phyloP scores from a whole-genome alignment of 2,888 invertebrate species.

The Agrochola lota region DNA sequence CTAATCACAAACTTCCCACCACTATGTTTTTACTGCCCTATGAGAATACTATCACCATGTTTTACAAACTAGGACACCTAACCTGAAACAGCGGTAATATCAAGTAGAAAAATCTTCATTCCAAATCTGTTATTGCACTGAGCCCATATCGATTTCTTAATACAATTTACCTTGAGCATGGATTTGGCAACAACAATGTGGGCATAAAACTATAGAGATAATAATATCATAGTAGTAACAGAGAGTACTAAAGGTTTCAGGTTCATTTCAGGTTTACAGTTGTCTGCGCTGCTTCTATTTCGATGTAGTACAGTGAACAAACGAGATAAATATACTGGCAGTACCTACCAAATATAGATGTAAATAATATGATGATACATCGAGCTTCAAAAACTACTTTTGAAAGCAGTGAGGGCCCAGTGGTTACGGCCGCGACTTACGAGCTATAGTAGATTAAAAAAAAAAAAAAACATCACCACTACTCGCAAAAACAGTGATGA shows the following conservation, averaged over 20 bases:
- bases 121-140: conserved; percentile 52
- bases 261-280: conserved; percentile 54
- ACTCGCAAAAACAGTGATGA: no score
- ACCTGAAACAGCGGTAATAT: conserved; percentile 14
- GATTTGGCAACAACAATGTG: conserved; percentile 59
- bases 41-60: conserved; percentile 8
- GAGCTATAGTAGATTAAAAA: no score
- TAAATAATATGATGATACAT: background rate
- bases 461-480: no score
- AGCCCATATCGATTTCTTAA: conserved; percentile 48
- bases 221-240: conserved; percentile 33
- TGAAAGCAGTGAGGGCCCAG: no score
- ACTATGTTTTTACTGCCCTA: background rate
- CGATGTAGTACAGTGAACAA: conserved; percentile 28
- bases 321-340: background rate
- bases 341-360: background rate
- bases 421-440: no score
- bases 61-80: conserved; percentile 30
- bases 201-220: conserved; percentile 37
- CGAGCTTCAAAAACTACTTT: background rate
- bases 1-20: conserved; percentile 14
- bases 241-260: conserved; percentile 44
- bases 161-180: conserved; percentile 42
- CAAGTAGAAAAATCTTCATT: conserved; percentile 9
- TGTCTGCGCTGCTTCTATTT: conserved; percentile 24